Base-by-base conservation (phyloP, 1,140 invertebrate species). In the Reticulitermes speratus region DNA sequence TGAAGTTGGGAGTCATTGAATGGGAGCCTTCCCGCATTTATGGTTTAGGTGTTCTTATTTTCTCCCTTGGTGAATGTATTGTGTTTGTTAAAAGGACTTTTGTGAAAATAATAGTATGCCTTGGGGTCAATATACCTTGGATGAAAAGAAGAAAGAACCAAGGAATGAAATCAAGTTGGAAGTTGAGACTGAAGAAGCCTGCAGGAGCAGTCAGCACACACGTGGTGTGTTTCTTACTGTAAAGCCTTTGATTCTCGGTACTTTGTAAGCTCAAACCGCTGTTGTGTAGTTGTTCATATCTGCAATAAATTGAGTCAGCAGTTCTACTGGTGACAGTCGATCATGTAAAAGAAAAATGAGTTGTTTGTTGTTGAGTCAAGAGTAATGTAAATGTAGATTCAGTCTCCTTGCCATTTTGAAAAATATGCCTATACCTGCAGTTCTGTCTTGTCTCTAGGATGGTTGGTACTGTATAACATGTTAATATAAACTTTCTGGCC, bases 251-350 rank as follows among this genome's bases (percentile, higher is more conserved):
- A 87, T 86, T 87, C 87, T 87, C 86, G 87, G 87, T 87, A 87
- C 87, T 87, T 87, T 87, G 87, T 87, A 87, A 87, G 87, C 87
- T 87, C 84, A 86, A 86, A 86, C 65, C n/a, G 65, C 65, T 86
- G 75, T 86, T 86, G 86, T 86, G 86, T 86, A 86, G 86, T 86
- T 86, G 81, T 82, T 32, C 83, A 65, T 86, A 86, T 82, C 75
- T 65, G 86, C 86, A 86, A 86, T 86, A 86, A 86, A 86, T 85
- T 85, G 32, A 65, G 55, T 25, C 16, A 21, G 16, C 48, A 84
- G 44, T 45, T 84, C 48, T n/a, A 25, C 83, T 84, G 83, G 83
- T 45, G 44, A 84, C 25, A 84, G 9, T 84, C n/a, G 7, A n/a
- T 75, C n/a, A 30, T 14, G 25, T 75, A 30, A 65, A 65, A 23